These are phyloP conservation scores for Tringa solitaria DNA, from an alignment of 2,113 vertebrate genomes.

Conservation along the genomic window DNA sequence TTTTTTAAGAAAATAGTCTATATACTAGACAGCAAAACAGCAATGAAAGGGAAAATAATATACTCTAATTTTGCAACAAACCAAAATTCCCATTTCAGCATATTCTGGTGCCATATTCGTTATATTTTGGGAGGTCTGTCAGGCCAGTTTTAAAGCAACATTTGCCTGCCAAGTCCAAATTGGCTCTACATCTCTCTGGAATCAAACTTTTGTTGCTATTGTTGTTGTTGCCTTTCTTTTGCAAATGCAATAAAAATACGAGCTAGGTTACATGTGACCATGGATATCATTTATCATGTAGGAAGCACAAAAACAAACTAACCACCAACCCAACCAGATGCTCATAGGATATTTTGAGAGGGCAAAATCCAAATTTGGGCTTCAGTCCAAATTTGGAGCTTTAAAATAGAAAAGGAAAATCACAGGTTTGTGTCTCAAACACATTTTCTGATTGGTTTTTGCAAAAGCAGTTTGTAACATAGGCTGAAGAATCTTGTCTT, in stretches of 20 bases:
- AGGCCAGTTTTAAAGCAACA: constrained; percentile 40
- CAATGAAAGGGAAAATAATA: constrained; percentile 58
- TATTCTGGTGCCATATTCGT: constrained; percentile 1
- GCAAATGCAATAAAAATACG: constrained; percentile 55
- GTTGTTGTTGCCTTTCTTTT: constrained; percentile 33
- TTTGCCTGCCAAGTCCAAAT: constrained; percentile 43
- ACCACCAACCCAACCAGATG: not conserved
- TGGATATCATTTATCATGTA: constrained; percentile 37
- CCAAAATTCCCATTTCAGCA: constrained; percentile 57
- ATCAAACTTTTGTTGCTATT: constrained; percentile 48
- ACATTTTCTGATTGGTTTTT: constrained; percentile 37
- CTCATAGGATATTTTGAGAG: constrained; percentile 50
- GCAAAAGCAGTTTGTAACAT: not conserved
- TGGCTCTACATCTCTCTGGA: constrained; percentile 48
- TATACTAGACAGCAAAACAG: constrained; percentile 42
- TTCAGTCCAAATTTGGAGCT: constrained; percentile 16
- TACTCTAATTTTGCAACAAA: constrained; percentile 60
- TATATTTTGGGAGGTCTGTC: constrained; percentile 52
- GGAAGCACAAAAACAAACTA: constrained; percentile 8
- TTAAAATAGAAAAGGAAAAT: constrained; percentile 69
- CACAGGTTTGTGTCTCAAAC: constrained; percentile 27
- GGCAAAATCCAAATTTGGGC: not conserved
- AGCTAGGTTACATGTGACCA: constrained; percentile 37
- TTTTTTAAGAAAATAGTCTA: constrained; percentile 37
- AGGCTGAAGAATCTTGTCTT: not conserved